Evolutionary conservation across 2,888 invertebrate species (phyloP).

Genomic region (Nemotelus nigrinus): DNA sequence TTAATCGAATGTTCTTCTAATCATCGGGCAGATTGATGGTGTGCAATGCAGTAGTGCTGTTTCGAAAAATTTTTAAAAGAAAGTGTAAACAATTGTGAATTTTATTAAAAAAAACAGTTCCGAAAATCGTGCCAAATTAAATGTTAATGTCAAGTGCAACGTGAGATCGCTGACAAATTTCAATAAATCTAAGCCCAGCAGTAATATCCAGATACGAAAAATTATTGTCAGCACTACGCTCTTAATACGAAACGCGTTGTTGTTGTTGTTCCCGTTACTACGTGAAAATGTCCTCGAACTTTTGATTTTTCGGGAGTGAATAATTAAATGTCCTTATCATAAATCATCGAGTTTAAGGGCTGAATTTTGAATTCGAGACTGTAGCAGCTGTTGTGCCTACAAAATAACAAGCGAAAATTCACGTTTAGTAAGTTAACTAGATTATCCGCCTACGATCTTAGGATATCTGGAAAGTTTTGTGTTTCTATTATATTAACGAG

Average conservation of each 20-base stretch:
- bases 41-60: too few species aligned
- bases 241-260: too few species aligned
- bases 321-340: conserved; percentile 37
- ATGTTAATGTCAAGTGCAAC: too few species aligned
- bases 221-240: too few species aligned
- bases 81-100: too few species aligned
- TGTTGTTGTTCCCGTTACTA: background rate
- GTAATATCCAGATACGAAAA: too few species aligned
- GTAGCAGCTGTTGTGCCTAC: conserved; percentile 9
- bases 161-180: too few species aligned
- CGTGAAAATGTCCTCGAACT: background rate
- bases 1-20: background rate
- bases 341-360: conserved; percentile 32
- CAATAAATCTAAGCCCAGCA: too few species aligned
- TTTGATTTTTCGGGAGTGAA: conserved; percentile 17
- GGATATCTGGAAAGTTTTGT: background rate
- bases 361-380: background rate
- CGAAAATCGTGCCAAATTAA: too few species aligned
- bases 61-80: too few species aligned
- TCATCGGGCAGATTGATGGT: too few species aligned
- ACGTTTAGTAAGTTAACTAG: conserved; percentile 34
- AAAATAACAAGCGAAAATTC: conserved; percentile 17
- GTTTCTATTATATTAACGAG: conserved; percentile 12
- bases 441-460: conserved; percentile 4
- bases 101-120: too few species aligned